phyloP scores from a whole-genome alignment of 2,888 invertebrate species.

The Pterobdella sp. region DNA sequence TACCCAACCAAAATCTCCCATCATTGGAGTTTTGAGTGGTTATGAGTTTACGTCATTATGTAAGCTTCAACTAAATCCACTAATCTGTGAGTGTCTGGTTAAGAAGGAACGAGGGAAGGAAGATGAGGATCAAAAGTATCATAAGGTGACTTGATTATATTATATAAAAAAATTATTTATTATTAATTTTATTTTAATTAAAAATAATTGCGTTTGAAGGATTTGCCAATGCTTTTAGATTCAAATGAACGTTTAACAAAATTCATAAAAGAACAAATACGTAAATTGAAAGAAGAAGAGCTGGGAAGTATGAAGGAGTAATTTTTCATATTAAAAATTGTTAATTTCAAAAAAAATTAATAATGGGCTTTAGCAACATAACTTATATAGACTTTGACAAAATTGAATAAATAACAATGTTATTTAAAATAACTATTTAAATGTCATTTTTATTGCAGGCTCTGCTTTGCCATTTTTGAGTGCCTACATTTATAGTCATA shows the following conservation, averaged over 20 bases:
- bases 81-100: neutral
- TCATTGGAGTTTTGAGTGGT: neutral
- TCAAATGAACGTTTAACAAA: neutral
- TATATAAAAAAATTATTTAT: neutral
- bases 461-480: too few relatives aligned
- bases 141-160: neutral
- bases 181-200: neutral
- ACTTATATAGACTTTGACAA: neutral
- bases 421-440: too few relatives aligned
- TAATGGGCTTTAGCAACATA: too few relatives aligned
- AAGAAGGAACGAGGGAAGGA: neutral
- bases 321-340: neutral
- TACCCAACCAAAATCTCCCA: neutral
- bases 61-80: neutral
- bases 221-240: neutral
- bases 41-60: constrained; percentile 8
- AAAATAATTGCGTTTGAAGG: neutral
- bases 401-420: neutral
- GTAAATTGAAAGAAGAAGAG: neutral
- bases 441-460: too few relatives aligned
- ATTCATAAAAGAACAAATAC: neutral
- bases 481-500: constrained; percentile 45
- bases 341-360: neutral
- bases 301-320: neutral
- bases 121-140: neutral